These are phyloP conservation scores for Leguminivora glycinivorella DNA, from an alignment of 1,140 invertebrate species.

Conservation along the genomic window DNA sequence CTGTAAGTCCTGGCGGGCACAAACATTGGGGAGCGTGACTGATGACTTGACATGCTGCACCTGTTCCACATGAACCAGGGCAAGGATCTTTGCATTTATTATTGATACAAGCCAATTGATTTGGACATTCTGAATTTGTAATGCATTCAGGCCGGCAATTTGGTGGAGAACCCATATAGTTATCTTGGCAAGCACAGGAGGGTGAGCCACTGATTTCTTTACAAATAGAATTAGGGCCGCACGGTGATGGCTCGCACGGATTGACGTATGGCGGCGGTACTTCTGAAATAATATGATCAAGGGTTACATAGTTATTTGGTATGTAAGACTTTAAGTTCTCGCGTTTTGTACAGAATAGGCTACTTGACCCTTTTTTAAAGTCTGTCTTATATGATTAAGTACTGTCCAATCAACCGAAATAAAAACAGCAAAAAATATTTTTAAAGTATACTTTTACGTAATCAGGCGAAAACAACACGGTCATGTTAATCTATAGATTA, in stretches of 20 bases:
- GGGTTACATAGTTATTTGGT: too few species aligned
- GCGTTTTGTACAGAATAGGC: too few species aligned
- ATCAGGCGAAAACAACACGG: too few species aligned
- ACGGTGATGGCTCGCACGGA: constrained; percentile 84
- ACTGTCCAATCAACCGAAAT: too few species aligned
- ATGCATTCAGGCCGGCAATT: constrained; percentile 87
- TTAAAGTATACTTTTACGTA: too few species aligned
- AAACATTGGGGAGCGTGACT: constrained; percentile 84
- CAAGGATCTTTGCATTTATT: constrained; percentile 87
- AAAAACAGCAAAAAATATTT: too few species aligned
- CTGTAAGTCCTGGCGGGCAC: constrained; percentile 80
- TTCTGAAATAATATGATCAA: constrained; percentile 47
- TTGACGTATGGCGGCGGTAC: constrained; percentile 68
- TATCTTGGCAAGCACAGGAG: constrained; percentile 83
- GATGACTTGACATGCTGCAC: constrained; percentile 84
- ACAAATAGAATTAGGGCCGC: constrained; percentile 88
- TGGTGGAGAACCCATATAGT: constrained; percentile 84
- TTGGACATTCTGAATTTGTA: constrained; percentile 86
- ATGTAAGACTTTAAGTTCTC: too few species aligned
- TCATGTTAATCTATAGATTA: too few species aligned
- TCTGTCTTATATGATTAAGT: too few species aligned
- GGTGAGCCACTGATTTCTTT: constrained; percentile 80
- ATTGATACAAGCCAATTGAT: constrained; percentile 85
- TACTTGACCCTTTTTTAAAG: too few species aligned
- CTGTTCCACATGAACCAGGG: constrained; percentile 84